phyloP scores from a whole-genome alignment of 2,888 invertebrate species.

The Diachrysia chrysitis region DNA sequence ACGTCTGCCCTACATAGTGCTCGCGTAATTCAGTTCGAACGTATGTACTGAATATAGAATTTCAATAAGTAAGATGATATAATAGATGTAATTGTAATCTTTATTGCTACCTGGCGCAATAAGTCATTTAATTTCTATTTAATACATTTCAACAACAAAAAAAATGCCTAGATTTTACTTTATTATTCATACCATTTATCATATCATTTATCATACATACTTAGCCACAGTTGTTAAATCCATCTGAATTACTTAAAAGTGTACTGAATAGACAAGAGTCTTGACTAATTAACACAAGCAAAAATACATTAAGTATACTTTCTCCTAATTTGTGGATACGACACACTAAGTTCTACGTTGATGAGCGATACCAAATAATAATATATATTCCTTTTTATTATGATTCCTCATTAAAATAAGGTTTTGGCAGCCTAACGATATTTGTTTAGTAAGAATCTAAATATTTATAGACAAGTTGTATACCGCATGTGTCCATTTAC shows the following conservation, averaged over 20 bases:
- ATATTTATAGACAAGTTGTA: conserved; percentile 1
- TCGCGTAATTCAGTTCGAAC: background rate
- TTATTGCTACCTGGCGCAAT: background rate
- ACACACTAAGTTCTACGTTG: background rate
- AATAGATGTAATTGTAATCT: background rate
- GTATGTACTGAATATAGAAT: conserved; percentile 1
- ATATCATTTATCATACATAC: too few species aligned
- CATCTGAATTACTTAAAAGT: too few species aligned
- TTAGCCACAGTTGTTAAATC: too few species aligned
- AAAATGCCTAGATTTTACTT: too few species aligned
- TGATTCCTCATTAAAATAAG: background rate
- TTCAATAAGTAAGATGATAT: background rate
- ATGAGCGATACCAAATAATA: background rate
- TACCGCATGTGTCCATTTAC: background rate
- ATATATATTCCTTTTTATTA: background rate
- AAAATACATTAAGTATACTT: too few species aligned
- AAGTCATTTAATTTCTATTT: background rate
- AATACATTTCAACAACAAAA: background rate
- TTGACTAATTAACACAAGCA: too few species aligned
- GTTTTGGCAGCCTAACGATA: background rate
- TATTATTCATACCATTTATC: too few species aligned
- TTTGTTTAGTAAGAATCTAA: background rate
- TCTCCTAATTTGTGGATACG: background rate
- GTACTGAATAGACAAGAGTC: too few species aligned
- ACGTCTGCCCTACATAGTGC: background rate